Conservation (phyloP, 2,113 vertebrate genomes). For the Chrysemys picta region DNA sequence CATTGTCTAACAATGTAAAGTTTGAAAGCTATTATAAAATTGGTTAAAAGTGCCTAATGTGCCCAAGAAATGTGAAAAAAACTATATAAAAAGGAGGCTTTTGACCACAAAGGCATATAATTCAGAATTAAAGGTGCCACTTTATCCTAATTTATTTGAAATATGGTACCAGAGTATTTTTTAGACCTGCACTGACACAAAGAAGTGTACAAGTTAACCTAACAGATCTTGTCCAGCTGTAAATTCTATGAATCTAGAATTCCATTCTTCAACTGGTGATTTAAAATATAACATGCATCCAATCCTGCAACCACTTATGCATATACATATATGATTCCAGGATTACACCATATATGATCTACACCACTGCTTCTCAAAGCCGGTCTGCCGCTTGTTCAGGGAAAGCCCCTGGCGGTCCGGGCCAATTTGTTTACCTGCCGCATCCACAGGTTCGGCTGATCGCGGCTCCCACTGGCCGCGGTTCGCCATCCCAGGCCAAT, state of each 20-base stretch:
- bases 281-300: not conserved
- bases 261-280: not conserved
- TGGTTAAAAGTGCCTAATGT: not conserved
- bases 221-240: not conserved
- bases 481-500: no score
- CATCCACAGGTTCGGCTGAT: no score
- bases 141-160: not conserved
- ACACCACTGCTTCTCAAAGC: not conserved
- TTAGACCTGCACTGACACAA: not conserved
- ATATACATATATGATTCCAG: not conserved
- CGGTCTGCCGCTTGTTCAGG: no score
- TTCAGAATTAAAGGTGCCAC: conserved; percentile 19
- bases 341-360: not conserved
- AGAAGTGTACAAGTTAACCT: not conserved
- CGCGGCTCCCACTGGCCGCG: no score
- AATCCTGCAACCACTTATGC: not conserved
- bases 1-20: not conserved
- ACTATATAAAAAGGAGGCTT: not conserved
- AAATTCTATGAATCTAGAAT: not conserved
- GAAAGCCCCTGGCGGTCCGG: no score
- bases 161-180: not conserved
- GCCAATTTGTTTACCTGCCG: no score
- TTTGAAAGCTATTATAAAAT: not conserved
- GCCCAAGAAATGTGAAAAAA: conserved; percentile 23
- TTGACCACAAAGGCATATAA: not conserved